Evolutionary conservation across 2,888 invertebrate species (phyloP).

Genomic region (Physocephala rufipes): DNA sequence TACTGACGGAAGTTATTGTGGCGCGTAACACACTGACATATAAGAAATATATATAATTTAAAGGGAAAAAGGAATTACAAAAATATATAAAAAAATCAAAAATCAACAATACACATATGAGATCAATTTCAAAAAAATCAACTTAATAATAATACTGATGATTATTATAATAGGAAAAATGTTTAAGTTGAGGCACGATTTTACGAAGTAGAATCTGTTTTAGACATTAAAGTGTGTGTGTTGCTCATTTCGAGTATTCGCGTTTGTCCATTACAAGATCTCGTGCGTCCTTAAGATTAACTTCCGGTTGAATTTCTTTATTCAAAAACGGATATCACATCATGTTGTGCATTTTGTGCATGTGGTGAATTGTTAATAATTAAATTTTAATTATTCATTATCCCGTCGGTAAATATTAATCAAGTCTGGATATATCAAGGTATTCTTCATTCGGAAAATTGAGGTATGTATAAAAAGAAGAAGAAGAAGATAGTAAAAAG

Average conservation of each 20-base stretch:
- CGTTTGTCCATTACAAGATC: not conserved
- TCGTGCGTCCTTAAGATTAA: not conserved
- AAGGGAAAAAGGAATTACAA: not conserved
- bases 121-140: not conserved
- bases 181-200: too few relatives aligned
- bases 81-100: constrained; percentile 1
- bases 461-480: constrained; percentile 5
- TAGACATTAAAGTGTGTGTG: too few relatives aligned
- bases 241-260: too few relatives aligned
- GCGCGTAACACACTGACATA: not conserved
- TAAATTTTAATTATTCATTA: not conserved
- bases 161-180: too few relatives aligned
- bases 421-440: constrained; percentile 34
- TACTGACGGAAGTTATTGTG: constrained; percentile 27
- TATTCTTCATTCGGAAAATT: constrained; percentile 24
- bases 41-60: too few relatives aligned
- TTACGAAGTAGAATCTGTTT: too few relatives aligned
- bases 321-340: too few relatives aligned
- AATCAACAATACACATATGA: constrained; percentile 4
- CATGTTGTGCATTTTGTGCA: too few relatives aligned
- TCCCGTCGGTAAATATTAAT: not conserved
- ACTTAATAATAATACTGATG: too few relatives aligned
- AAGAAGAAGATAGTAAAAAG: not conserved
- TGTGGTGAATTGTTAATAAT: too few relatives aligned
- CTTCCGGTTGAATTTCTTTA: too few relatives aligned